Evolutionary conservation across 2,888 invertebrate genomes (phyloP).

Genomic region (Dynastes hyllus): DNA sequence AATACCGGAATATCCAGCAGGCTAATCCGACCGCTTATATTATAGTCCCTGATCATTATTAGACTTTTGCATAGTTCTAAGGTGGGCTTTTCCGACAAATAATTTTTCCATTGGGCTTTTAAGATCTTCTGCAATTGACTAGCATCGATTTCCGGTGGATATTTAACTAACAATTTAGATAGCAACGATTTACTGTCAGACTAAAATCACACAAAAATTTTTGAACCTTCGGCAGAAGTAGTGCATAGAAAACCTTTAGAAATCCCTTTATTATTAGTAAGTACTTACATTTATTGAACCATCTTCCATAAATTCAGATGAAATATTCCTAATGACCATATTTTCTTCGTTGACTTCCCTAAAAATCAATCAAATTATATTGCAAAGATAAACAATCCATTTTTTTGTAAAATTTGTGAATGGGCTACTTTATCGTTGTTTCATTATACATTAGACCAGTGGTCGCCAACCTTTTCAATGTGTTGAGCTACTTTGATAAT

Average conservation of each 20-base stretch:
- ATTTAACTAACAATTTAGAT: slow-evolving; percentile 73
- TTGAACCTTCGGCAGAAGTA: not conserved
- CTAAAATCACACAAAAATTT: slow-evolving; percentile 65
- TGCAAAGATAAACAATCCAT: not conserved
- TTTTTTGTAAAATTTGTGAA: too few relatives aligned
- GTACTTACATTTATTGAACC: slow-evolving; percentile 73
- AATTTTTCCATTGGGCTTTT: slow-evolving; percentile 75
- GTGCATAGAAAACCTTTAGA: not conserved
- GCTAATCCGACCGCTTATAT: slow-evolving; percentile 77
- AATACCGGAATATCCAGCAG: slow-evolving; percentile 77
- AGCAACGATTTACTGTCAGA: slow-evolving; percentile 73
- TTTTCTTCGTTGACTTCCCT: slow-evolving; percentile 87
- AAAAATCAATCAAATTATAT: slow-evolving; percentile 58
- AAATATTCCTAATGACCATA: slow-evolving; percentile 78
- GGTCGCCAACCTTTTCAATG: too few relatives aligned
- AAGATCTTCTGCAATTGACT: slow-evolving; percentile 76
- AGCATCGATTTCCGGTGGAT: slow-evolving; percentile 78
- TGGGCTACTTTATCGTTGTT: too few relatives aligned
- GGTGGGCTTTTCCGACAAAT: slow-evolving; percentile 76
- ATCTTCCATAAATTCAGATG: slow-evolving; percentile 77
- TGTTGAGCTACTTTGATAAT: too few relatives aligned
- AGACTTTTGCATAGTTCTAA: slow-evolving; percentile 80
- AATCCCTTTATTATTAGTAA: not conserved
- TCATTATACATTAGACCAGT: too few relatives aligned
- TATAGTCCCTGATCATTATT: slow-evolving; percentile 79